Evolutionary conservation across 2,797 vertebrate species (phyloP).

Genomic region (Chanos chanos): DNA sequence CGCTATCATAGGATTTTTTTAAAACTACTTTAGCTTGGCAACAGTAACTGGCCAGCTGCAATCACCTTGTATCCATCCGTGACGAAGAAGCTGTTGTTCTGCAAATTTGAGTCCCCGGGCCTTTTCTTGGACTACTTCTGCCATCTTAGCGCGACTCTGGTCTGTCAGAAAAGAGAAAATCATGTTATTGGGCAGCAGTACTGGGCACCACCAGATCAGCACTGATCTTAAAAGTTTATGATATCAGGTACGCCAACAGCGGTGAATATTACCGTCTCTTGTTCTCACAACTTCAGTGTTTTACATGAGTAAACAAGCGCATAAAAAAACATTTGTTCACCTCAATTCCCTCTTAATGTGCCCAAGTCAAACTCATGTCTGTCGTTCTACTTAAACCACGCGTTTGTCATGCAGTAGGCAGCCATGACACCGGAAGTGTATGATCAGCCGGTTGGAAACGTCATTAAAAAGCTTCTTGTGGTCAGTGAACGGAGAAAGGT

Average conservation of each 20-base stretch:
- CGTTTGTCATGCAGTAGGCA: slow-evolving; percentile 13
- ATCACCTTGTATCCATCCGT: slow-evolving; percentile 72
- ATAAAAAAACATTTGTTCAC: too few species aligned
- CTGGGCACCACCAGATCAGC: too few species aligned
- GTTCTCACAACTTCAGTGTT: fast-evolving
- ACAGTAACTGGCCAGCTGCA: not conserved
- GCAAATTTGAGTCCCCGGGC: slow-evolving; percentile 65
- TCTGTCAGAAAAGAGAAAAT: not conserved
- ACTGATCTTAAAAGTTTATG: too few species aligned
- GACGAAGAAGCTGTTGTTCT: slow-evolving; percentile 67
- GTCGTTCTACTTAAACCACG: slow-evolving; percentile 23
- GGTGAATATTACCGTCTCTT: too few species aligned
- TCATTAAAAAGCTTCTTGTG: not conserved
- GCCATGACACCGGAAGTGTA: slow-evolving; percentile 58
- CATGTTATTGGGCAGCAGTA: not conserved
- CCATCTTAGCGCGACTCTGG: slow-evolving; percentile 49
- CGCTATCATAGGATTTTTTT: not conserved
- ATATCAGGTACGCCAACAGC: too few species aligned
- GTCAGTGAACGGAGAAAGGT: too few species aligned
- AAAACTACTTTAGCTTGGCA: too few species aligned
- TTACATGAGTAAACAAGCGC: not conserved
- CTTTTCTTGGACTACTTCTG: slow-evolving; percentile 52
- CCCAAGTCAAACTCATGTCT: fast-evolving
- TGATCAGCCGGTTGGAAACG: not conserved
- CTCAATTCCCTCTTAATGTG: too few species aligned